Conservation (phyloP, 2,113 vertebrate genomes). For the Trematomus loennbergii region DNA sequence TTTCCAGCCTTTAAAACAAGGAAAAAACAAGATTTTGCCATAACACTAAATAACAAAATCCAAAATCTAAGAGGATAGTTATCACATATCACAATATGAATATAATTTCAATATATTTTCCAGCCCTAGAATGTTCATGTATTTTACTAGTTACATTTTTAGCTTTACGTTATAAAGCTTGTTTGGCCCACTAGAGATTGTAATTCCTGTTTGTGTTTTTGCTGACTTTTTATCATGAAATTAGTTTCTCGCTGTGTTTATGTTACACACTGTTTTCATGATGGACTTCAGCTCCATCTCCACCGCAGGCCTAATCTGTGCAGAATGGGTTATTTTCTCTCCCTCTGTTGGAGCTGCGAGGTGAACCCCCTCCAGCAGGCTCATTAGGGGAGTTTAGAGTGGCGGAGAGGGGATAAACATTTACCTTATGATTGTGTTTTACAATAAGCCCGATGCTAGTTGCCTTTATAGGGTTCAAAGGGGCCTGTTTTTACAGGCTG, state of each 20-base stretch:
- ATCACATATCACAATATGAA: too few species aligned
- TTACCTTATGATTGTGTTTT: constrained; percentile 93
- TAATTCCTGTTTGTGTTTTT: constrained; percentile 25
- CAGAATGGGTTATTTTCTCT: constrained; percentile 48
- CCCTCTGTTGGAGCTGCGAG: constrained; percentile 83
- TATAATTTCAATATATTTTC: too few species aligned
- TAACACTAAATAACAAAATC: too few species aligned
- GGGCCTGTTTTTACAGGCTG: constrained; percentile 90
- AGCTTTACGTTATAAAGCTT: constrained; percentile 13
- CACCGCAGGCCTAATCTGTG: constrained; percentile 37
- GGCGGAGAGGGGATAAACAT: constrained; percentile 89
- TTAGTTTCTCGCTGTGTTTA: constrained; percentile 49
- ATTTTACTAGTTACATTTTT: too few species aligned
- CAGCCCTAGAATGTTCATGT: neutral
- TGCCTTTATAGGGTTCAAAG: constrained; percentile 94
- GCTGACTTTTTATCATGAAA: constrained; percentile 29
- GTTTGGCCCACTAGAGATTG: constrained; percentile 26
- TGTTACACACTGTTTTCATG: constrained; percentile 41
- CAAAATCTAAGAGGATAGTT: too few species aligned
- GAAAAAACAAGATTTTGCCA: too few species aligned
- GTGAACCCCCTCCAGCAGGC: constrained; percentile 85
- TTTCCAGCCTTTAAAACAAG: too few species aligned
- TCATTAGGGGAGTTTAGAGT: constrained; percentile 90
- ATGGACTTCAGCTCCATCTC: constrained; percentile 40
- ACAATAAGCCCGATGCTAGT: constrained; percentile 89